Base-by-base conservation (phyloP, 2,113 vertebrate species). In the Nyctibius bracteatus region DNA sequence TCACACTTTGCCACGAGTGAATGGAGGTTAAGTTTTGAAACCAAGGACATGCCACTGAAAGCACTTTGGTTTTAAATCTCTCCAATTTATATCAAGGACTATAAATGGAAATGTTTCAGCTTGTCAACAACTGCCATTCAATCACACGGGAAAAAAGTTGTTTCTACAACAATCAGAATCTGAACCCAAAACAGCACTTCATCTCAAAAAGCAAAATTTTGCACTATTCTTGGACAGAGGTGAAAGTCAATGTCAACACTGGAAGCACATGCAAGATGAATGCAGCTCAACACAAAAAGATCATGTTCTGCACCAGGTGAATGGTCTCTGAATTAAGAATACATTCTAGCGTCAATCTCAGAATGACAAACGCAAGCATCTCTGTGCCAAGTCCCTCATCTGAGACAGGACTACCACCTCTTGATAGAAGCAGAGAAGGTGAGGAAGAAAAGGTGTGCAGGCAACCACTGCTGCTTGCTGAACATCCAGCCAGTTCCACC, bases 101-200 rank as follows among this genome's bases (percentile, higher is more conserved):
- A 51, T 15, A 81, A 94, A 91, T 14, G 9, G 52, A 84, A 83
- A 71, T 44, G 30, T 58, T 85, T 62, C 30, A n/a, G 18, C 31
- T 61, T 72, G 47, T 75, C 41, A 82, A 68, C 31, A 95, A 75
- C 31, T 46, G 39, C 11, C 65, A 72, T 75, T 89, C n/a, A 74
- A 63, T 33, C n/a, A 68, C 17, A 82, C 0, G 0, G 19, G 31
- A 28, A 31, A 41, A 74, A 43, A 31, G 11, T 8, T 33, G 6
- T 30, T 79, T 52, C 73, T 65, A 21, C 8, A 91, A 37, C 47
- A 62, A 19, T 51, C 44, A 80, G 62, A 72, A 90, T 52, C 52
- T 46, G n/a, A 89, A 89, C 30, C 12, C 58, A 73, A 81, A 92
- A 8, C 22, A 73, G 33, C 24, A 72, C 22, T 57, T 78, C 6